Conservation (phyloP, 1,140 invertebrate genomes). For the Mylabris phalerata region DNA sequence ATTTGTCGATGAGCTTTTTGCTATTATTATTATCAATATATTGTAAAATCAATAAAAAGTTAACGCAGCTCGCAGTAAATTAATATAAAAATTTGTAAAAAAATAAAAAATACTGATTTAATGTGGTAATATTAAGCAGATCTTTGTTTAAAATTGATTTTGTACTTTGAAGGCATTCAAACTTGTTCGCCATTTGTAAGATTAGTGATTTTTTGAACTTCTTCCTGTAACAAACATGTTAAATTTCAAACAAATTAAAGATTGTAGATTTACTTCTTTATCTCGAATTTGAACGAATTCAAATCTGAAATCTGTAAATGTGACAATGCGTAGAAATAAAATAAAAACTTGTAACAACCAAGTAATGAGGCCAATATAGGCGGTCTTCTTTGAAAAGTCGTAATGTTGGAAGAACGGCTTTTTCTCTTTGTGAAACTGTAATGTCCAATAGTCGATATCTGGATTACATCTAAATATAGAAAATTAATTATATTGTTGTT, state of each 20-base stretch:
- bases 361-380: background rate
- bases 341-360: conserved; percentile 6
- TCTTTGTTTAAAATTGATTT: conserved; percentile 4
- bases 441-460: background rate
- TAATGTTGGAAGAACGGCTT: conserved; percentile 3
- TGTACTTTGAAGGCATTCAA: conserved; percentile 1
- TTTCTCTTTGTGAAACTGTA: background rate
- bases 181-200: conserved; percentile 1
- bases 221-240: conserved; percentile 1
- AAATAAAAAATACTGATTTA: conserved; percentile 4
- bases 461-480: conserved; percentile 3
- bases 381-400: background rate
- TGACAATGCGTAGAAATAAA: conserved; percentile 2
- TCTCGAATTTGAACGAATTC: background rate
- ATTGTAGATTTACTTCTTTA: background rate
- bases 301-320: conserved; percentile 10
- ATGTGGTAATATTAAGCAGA: background rate
- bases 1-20: background rate
- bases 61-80: background rate
- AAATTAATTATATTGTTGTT: background rate
- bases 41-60: background rate
- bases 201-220: background rate
- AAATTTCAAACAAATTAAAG: background rate
- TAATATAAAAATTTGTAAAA: background rate
- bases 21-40: conserved; percentile 3